These are phyloP conservation scores for Encarsia formosa DNA, from an alignment of 2,888 invertebrate species.

Conservation along the genomic window DNA sequence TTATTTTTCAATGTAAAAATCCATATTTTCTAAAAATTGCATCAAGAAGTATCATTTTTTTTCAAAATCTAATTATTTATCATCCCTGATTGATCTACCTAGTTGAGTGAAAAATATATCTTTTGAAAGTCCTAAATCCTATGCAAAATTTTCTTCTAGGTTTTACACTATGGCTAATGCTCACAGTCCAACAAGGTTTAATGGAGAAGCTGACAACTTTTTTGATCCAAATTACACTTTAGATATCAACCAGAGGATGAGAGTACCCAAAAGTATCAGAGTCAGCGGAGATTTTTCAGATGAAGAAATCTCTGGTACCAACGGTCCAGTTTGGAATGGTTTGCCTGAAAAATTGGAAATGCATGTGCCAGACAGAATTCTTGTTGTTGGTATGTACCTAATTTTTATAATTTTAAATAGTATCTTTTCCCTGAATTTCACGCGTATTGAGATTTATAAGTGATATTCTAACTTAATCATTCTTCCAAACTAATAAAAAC, in stretches of 20 bases:
- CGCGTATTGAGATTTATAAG: too few species aligned
- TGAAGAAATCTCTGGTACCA: slow-evolving; percentile 61
- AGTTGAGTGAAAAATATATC: too few species aligned
- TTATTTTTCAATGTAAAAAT: too few species aligned
- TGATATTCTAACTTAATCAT: too few species aligned
- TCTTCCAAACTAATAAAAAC: too few species aligned
- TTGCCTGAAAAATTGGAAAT: slow-evolving; percentile 72
- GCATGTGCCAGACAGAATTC: slow-evolving; percentile 90
- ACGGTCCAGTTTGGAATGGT: slow-evolving; percentile 58
- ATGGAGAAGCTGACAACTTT: slow-evolving; percentile 57
- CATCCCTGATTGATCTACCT: too few species aligned
- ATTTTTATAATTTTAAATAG: slow-evolving; percentile 5
- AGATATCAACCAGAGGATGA: slow-evolving; percentile 77
- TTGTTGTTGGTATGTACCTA: slow-evolving; percentile 72
- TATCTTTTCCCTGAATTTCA: too few species aligned
- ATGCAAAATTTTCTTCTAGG: slow-evolving; percentile 2
- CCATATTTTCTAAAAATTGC: too few species aligned
- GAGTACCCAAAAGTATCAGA: slow-evolving; percentile 73
- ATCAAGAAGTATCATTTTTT: too few species aligned
- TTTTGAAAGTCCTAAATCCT: slow-evolving; percentile 23
- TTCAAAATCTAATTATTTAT: too few species aligned
- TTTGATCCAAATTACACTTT: slow-evolving; percentile 71
- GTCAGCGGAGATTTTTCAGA: slow-evolving; percentile 68
- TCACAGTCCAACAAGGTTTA: slow-evolving; percentile 61
- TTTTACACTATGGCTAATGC: slow-evolving; percentile 37